Percentiles rank a stretch among this genome's conserved stretches.
Conservation (phyloP, 2,888 invertebrate genomes). For the Adelphocoris suturalis region DNA sequence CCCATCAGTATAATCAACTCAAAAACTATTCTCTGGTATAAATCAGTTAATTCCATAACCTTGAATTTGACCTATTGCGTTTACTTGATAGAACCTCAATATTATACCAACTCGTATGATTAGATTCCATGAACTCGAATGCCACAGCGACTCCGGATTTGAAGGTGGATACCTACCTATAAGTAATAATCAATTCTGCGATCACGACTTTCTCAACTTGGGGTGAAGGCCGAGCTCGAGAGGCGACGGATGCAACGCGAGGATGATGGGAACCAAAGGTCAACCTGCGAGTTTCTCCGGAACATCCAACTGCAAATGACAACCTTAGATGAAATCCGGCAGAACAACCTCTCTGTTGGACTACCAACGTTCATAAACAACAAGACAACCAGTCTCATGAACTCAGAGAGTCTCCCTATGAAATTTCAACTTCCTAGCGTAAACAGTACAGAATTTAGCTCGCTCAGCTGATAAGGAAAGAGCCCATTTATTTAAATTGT, state of each 20-base stretch:
- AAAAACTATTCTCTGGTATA: no score
- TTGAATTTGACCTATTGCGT: no score
- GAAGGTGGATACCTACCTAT: not conserved
- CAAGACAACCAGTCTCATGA: no score
- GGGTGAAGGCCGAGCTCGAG: not conserved
- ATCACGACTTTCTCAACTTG: conserved; percentile 28
- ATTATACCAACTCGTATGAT: no score
- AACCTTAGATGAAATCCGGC: not conserved
- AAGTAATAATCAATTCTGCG: not conserved
- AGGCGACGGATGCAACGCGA: not conserved
- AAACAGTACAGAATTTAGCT: no score
- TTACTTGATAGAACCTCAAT: no score
- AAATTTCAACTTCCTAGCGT: no score
- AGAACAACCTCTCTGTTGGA: not conserved
- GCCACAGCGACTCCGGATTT: not conserved
- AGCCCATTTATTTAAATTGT: no score
- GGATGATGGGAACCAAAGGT: conserved; percentile 29
- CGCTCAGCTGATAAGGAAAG: no score
- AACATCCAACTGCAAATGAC: not conserved
- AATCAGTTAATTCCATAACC: no score
- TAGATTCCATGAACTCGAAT: not conserved
- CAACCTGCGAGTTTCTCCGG: not conserved
- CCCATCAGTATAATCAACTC: no score
- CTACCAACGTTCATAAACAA: not conserved
- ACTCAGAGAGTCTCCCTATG: no score